Conservation (phyloP, 2,797 vertebrate genomes). For the Furcifer pardalis region DNA sequence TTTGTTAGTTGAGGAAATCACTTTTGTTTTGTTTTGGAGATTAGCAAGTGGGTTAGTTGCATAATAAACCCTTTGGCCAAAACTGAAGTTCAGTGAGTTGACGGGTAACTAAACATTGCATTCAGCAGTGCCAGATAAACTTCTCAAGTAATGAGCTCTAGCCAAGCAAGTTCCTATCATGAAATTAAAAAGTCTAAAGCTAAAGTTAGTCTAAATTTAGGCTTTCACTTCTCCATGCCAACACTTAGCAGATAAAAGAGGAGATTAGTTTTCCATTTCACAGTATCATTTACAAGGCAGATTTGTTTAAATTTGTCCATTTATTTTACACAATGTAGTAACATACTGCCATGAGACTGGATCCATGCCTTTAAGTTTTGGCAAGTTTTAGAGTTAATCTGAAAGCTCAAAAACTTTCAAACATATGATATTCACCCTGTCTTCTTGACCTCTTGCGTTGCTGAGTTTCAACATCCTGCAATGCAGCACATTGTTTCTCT, state of each 20-base stretch:
- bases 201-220: slow-evolving; percentile 33
- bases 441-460: neutral
- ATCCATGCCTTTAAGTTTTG: slow-evolving; percentile 28
- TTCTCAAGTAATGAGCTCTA: slow-evolving; percentile 17
- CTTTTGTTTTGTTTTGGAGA: neutral
- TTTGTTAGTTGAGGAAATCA: neutral
- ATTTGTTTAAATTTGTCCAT: slow-evolving; percentile 58
- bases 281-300: slow-evolving; percentile 29
- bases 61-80: neutral
- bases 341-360: slow-evolving; percentile 37
- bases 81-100: neutral
- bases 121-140: slow-evolving; percentile 16
- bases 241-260: slow-evolving; percentile 25
- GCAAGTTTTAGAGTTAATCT: slow-evolving; percentile 25
- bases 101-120: slow-evolving; percentile 16
- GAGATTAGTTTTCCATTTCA: slow-evolving; percentile 46
- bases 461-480: neutral
- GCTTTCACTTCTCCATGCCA: neutral
- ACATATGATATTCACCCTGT: neutral
- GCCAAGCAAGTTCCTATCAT: neutral
- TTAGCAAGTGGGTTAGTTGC: slow-evolving; percentile 25
- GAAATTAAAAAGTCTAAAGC: slow-evolving; percentile 36
- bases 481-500: neutral
- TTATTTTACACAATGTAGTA: slow-evolving; percentile 34
- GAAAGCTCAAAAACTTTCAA: slow-evolving; percentile 5